These are phyloP conservation scores for Lepus timidus DNA, from an alignment of 2,113 vertebrate species.

Conservation along the genomic window DNA sequence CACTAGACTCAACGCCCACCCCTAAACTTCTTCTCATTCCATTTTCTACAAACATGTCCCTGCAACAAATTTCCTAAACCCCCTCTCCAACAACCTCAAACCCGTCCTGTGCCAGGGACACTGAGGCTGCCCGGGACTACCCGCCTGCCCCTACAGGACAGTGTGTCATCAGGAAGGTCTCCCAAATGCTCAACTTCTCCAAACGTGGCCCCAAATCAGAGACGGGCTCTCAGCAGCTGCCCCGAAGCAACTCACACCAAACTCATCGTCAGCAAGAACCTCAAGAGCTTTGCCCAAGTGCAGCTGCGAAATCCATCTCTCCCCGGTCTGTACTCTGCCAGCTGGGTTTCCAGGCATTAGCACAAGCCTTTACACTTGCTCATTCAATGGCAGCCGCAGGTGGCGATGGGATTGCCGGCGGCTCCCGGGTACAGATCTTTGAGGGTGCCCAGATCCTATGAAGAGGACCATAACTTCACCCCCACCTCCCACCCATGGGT, in stretches of 20 bases:
- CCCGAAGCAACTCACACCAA: slow-evolving; percentile 50
- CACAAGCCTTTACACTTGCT: not conserved
- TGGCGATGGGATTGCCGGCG: not conserved
- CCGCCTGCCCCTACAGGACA: slow-evolving; percentile 39
- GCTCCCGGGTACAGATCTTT: not conserved
- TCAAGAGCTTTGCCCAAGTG: slow-evolving; percentile 35
- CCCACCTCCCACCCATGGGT: not conserved
- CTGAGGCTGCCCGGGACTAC: slow-evolving; percentile 8
- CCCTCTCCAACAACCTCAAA: not conserved
- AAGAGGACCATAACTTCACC: not conserved
- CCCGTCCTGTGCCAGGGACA: not conserved
- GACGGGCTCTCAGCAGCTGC: slow-evolving; percentile 63
- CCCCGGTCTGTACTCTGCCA: not conserved
- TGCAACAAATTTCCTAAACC: slow-evolving; percentile 9
- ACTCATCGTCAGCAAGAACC: not conserved
- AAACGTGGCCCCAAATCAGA: slow-evolving; percentile 56
- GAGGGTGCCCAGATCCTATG: not conserved
- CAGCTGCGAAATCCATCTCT: not conserved
- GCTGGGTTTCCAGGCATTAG: slow-evolving; percentile 14
- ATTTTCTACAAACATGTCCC: not conserved
- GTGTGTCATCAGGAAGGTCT: slow-evolving; percentile 54
- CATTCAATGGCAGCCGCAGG: slow-evolving; percentile 31
- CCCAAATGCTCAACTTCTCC: slow-evolving; percentile 53
- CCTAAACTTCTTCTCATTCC: too few relatives aligned
- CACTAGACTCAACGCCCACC: too few relatives aligned